Conservation (phyloP, 2,113 vertebrate species). For the Genyomyrus donnyi region DNA sequence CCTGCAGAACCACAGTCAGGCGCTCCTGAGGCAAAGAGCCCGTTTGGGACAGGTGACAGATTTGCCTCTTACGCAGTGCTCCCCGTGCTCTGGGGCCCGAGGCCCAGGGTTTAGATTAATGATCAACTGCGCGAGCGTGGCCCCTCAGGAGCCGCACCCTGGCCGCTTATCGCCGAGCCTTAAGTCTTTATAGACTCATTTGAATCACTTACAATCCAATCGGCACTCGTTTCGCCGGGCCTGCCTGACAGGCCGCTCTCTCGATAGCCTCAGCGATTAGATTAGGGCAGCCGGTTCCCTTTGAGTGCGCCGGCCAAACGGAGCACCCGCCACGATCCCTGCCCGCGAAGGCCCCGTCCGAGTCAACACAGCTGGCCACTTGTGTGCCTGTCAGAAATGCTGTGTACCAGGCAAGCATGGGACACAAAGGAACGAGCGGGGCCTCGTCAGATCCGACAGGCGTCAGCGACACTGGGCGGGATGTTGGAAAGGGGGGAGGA, state of each 20-base stretch:
- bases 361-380: slow-evolving; percentile 65
- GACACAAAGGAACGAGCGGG: slow-evolving; percentile 44
- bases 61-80: slow-evolving; percentile 36
- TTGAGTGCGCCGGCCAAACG: slow-evolving; percentile 35
- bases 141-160: slow-evolving; percentile 13
- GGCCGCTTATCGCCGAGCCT: slow-evolving; percentile 41
- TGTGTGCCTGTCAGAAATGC: slow-evolving; percentile 42
- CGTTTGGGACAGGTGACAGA: neutral
- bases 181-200: slow-evolving; percentile 41
- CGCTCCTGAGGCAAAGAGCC: neutral
- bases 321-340: slow-evolving; percentile 44
- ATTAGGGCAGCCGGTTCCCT: slow-evolving; percentile 52
- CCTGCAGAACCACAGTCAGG: neutral
- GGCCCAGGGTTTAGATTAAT: slow-evolving; percentile 29
- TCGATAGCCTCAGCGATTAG: slow-evolving; percentile 69
- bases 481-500: slow-evolving; percentile 34
- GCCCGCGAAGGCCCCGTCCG: slow-evolving; percentile 47
- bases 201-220: slow-evolving; percentile 54
- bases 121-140: slow-evolving; percentile 36
- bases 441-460: slow-evolving; percentile 54
- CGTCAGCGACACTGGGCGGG: slow-evolving; percentile 40
- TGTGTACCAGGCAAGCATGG: slow-evolving; percentile 30
- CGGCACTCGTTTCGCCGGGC: slow-evolving; percentile 46
- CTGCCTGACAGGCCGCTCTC: slow-evolving; percentile 43
- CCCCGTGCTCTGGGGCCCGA: slow-evolving; percentile 27